These are phyloP conservation scores for Chunga burmeisteri DNA, from an alignment of 2,113 vertebrate genomes.

Conservation along the genomic window DNA sequence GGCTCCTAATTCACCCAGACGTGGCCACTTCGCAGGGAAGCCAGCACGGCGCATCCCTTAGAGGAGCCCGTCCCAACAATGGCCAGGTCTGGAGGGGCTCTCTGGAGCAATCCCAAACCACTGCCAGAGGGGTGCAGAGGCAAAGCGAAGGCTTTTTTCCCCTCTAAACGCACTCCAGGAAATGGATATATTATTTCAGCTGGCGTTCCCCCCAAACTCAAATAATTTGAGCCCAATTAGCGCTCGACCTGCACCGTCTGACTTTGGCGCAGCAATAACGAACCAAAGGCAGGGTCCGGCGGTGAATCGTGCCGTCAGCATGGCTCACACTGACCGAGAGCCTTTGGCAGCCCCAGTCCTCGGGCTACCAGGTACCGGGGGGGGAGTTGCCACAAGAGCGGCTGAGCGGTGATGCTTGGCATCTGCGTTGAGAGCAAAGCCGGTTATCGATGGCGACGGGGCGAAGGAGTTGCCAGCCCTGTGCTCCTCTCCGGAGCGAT, in stretches of 20 bases:
- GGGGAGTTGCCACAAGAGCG: not conserved
- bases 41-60: accelerated
- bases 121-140: not conserved
- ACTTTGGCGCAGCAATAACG: not conserved
- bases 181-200: not conserved
- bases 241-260: accelerated
- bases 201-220: not conserved
- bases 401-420: accelerated
- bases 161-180: not conserved
- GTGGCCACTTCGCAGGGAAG: accelerated
- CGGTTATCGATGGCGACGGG: accelerated
- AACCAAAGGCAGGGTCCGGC: accelerated
- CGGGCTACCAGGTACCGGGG: accelerated
- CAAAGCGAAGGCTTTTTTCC: not conserved
- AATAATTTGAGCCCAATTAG: not conserved
- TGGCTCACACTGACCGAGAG: accelerated
- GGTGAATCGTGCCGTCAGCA: accelerated
- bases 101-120: not conserved
- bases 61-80: not conserved
- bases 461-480: not conserved
- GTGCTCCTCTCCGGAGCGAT: not conserved
- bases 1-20: not conserved
- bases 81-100: not conserved
- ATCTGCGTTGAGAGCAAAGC: accelerated
- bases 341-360: not conserved